These are phyloP conservation scores for Isurus oxyrinchus DNA, from an alignment of 2,113 vertebrate genomes.

Conservation along the genomic window DNA sequence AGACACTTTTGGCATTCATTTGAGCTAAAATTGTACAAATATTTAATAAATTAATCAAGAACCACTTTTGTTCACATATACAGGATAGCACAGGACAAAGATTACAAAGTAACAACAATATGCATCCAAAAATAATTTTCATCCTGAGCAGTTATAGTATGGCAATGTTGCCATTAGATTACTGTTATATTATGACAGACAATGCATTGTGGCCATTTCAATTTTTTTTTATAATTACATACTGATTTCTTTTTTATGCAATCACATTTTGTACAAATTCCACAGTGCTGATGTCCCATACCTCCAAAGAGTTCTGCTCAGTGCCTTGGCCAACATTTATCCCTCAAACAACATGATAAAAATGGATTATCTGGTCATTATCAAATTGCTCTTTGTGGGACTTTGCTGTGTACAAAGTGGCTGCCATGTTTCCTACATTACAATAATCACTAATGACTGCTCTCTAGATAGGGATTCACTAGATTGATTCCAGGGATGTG, in stretches of 20 bases:
- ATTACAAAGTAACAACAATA: not conserved
- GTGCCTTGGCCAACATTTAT: not conserved
- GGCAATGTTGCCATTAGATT: too few species aligned
- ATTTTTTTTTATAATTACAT: not conserved
- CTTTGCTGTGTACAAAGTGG: not conserved
- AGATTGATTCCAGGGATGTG: too few species aligned
- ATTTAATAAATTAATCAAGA: not conserved
- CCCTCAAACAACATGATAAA: not conserved
- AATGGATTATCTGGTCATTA: not conserved
- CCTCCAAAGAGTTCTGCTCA: not conserved
- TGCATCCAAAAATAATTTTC: not conserved
- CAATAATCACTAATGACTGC: not conserved
- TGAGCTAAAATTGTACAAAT: not conserved
- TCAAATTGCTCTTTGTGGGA: not conserved
- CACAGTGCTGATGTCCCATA: too few species aligned
- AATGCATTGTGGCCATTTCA: too few species aligned
- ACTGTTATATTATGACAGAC: too few species aligned
- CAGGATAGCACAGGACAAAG: not conserved
- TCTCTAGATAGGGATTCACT: not conserved
- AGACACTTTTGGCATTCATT: not conserved
- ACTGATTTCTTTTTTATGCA: not conserved
- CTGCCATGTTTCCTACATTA: not conserved
- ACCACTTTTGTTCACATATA: not conserved
- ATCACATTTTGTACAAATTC: not conserved
- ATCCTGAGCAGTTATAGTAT: not conserved